Conservation (phyloP, 2,888 invertebrate genomes). For the Trilocha varians region DNA sequence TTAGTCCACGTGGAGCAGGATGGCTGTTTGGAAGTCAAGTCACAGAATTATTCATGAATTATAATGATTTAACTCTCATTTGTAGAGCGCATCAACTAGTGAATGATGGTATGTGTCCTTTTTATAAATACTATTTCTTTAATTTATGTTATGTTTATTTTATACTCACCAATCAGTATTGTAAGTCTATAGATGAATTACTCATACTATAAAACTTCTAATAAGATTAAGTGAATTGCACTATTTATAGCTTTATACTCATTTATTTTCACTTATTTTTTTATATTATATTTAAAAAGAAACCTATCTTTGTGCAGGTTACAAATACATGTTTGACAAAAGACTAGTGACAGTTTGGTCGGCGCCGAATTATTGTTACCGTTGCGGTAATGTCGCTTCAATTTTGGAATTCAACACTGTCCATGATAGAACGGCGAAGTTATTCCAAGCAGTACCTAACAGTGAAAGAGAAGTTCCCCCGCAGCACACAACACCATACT, state of each 20-base stretch:
- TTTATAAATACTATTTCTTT: no score
- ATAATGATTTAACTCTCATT: slow-evolving; percentile 93
- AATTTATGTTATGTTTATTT: no score
- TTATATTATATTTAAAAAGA: no score
- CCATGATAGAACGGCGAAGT: slow-evolving; percentile 83
- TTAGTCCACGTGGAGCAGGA: slow-evolving; percentile 97
- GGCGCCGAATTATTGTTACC: slow-evolving; percentile 99
- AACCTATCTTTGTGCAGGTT: slow-evolving; percentile 84
- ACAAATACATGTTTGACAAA: slow-evolving; percentile 98
- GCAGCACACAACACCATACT: slow-evolving; percentile 95
- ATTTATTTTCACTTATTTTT: no score
- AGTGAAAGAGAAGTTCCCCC: slow-evolving; percentile 94
- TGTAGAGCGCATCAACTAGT: slow-evolving; percentile 99
- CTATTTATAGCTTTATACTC: no score
- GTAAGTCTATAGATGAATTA: no score
- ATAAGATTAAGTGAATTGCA: no score
- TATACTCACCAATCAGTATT: no score
- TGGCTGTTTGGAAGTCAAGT: slow-evolving; percentile 97
- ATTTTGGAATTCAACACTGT: slow-evolving; percentile 91
- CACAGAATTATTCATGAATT: slow-evolving; percentile 94
- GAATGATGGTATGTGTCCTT: slow-evolving; percentile 85
- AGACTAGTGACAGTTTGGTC: slow-evolving; percentile 99
- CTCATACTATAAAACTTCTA: no score
- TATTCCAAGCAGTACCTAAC: slow-evolving; percentile 97
- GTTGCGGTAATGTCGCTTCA: slow-evolving; percentile 98